Evolutionary conservation across 2,888 invertebrate species (phyloP), one percentile per base, ranked within the genome.

Genomic region (Osmoderma eremita): DNA sequence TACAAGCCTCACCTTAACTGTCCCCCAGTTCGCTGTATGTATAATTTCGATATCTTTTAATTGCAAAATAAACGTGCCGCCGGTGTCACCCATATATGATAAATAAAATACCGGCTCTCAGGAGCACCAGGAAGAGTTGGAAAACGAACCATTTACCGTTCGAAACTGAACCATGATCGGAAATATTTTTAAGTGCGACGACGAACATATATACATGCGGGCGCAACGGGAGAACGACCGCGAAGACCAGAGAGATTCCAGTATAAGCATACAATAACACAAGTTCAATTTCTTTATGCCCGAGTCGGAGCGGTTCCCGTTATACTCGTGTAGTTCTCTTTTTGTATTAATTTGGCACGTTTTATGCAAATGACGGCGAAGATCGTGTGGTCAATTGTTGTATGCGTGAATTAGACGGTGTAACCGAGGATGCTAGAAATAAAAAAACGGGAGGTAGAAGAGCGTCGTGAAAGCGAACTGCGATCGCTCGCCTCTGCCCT

Each of bases 221-320:
- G 58, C 24, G 22, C 39, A 56, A 61, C 22, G 49, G 62, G 30
- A 18, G n/a, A n/a, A n/a, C n/a, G n/a, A n/a, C n/a, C n/a, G n/a
- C 65, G 49, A 54, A 49, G 39, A 38, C 38, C 65, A 65, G 63
- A 63, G 56, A 61, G 67, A 70, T 69, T 69, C 70, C 70, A 63
- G 58, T 76, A 78, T 79, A 78, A 78, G 79, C 78, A 78, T 78
- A 79, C 78, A 79, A 79, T 78, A 77, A 78, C 76, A 74, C 75
- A 73, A 74, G 30, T 5, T 30, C 30, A 30, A 10, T 30, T 78
- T 73, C 76, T 78, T 78, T 77, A 78, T 78, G 38, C 39, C 22
- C 6, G 58, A 22, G 10, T 50, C 30, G 50, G 18, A 12, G 17
- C 38, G 65, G 38, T 24, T 73, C 76, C 78, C 78, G 79, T 78